Evolutionary conservation across 2,113 vertebrate species (phyloP), one percentile per base, ranked within the genome.

Genomic region (Sebastes schlegelii): DNA sequence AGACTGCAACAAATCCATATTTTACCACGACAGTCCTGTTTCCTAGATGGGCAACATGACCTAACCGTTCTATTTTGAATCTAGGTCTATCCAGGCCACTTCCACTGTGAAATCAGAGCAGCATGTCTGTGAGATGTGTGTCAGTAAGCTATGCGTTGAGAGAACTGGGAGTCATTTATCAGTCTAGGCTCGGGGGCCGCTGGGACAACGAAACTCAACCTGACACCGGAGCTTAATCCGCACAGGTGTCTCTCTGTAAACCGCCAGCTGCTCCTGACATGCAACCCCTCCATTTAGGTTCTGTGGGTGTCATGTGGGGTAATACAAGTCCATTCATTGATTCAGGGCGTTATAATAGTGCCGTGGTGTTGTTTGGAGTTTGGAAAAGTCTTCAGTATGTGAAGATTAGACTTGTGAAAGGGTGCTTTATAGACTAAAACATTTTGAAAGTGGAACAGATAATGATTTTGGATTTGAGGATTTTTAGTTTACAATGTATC

Each of bases 151-250:
- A 91, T 92, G 88, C 34, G 64, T 79, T 61, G 6, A 57, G 67
- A 84, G 84, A 80, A 72, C 74, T 4, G 78, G 83, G 84, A 69
- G 71, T 90, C 92, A 93, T 93, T 92, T 91, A 92, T 94, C 93
- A 92, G 91, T 90, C 91, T 93, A 5, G 73, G 73, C 82, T 89
- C 14, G 61, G 74, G 57, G 87, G 83, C 86, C 89, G 14, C 75
- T 62, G 84, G 83, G 79, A 83, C 68, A 77, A 77, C 4, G 62
- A 78, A 83, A 82, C 80, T 69, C 51, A 74, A 86, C 73, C 73
- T 54, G 77, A 85, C 79, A 89, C 89, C 64, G 45, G 83, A 89
- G 86, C 86, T 77, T 88, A 89, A 89, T 82, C 88, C 66, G 58
- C 89, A 86, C 92, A 92, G 91, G 91, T 94, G 88, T 89, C 82